Conservation (phyloP, 2,888 invertebrate genomes). For the Lithodes maja region DNA sequence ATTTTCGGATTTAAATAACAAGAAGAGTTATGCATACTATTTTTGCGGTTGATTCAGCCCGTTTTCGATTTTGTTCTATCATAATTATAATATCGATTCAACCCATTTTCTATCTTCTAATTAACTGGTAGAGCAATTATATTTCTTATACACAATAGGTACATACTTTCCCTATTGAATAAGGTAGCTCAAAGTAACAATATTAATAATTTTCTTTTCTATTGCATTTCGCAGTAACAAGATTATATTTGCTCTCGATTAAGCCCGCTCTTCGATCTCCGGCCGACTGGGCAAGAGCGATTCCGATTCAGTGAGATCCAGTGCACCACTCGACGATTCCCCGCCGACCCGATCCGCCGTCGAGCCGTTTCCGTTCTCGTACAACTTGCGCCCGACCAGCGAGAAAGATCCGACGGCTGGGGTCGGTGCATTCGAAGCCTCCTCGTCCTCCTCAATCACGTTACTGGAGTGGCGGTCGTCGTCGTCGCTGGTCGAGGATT, state of each 20-base stretch:
- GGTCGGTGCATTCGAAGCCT: constrained; percentile 18
- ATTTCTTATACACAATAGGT: background rate
- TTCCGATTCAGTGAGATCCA: constrained; percentile 58
- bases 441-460: constrained; percentile 35
- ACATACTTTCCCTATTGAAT: no score
- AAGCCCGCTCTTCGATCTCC: constrained; percentile 59
- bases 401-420: constrained; percentile 58
- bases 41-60: no score
- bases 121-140: background rate
- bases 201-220: background rate
- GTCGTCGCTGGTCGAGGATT: constrained; percentile 40
- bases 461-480: constrained; percentile 39
- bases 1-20: no score
- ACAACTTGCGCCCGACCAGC: constrained; percentile 58
- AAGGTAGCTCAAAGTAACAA: no score
- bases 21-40: no score
- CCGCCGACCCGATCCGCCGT: background rate
- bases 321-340: constrained; percentile 42
- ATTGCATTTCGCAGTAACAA: background rate
- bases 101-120: background rate
- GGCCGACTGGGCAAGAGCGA: constrained; percentile 50
- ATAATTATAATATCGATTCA: background rate
- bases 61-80: no score
- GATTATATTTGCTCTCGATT: background rate
- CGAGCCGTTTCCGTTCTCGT: constrained; percentile 34